Percentiles rank a stretch among this genome's conserved stretches.
These are phyloP conservation scores for Chrysina gloriosa DNA, from an alignment of 2,888 invertebrate genomes.

Conservation along the genomic window DNA sequence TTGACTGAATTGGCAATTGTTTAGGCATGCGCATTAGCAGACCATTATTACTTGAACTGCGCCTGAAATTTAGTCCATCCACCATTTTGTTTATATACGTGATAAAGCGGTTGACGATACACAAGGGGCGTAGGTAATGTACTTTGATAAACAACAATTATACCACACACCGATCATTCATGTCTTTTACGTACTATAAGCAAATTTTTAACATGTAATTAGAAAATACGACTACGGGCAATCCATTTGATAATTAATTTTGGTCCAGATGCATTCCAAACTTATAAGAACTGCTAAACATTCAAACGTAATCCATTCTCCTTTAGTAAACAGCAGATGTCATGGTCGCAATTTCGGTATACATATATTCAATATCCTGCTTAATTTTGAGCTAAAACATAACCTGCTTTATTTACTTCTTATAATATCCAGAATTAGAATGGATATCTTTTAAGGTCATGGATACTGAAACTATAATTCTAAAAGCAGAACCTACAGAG, in stretches of 20 bases:
- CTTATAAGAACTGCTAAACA: background rate
- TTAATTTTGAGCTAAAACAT: background rate
- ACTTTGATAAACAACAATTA: conserved; percentile 42
- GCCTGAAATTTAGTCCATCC: conserved; percentile 63
- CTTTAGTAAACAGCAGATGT: conserved; percentile 29
- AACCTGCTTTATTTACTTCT: conserved; percentile 8
- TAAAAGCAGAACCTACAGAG: conserved; percentile 34
- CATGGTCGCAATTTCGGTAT: conserved; percentile 2
- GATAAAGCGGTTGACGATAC: conserved; percentile 64
- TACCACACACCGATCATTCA: conserved; percentile 43
- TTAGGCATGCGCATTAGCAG: conserved; percentile 3
- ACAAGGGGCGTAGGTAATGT: conserved; percentile 62
- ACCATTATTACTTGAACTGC: conserved; percentile 42
- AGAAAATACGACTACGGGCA: background rate
- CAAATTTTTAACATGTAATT: conserved; percentile 7
- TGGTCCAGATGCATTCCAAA: background rate
- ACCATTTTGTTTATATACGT: conserved; percentile 61
- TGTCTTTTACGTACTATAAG: conserved; percentile 32
- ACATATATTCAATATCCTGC: background rate
- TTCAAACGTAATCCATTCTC: background rate
- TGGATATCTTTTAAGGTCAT: conserved; percentile 22
- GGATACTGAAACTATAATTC: conserved; percentile 25
- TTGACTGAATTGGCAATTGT: conserved; percentile 6
- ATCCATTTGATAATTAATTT: background rate
- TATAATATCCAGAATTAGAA: conserved; percentile 6